A percentile compares a stretch with the other conserved stretches of the same genome.
phyloP scores from a whole-genome alignment of 2,888 invertebrate species.

The Eilema sororculum region DNA sequence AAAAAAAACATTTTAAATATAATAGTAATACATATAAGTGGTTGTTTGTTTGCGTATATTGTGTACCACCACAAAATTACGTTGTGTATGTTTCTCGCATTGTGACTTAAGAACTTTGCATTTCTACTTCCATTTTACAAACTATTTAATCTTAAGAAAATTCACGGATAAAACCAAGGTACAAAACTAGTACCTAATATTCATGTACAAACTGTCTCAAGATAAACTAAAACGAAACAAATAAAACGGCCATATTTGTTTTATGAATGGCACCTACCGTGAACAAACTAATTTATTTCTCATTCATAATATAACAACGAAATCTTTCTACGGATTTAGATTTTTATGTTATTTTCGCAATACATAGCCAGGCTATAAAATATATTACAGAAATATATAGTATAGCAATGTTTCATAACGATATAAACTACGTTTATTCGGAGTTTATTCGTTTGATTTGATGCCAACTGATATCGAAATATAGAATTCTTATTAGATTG shows the following conservation, averaged over 20 bases:
- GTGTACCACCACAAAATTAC: no score
- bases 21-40: no score
- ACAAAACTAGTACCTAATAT: neutral
- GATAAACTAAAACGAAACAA: neutral
- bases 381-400: slow-evolving; percentile 7
- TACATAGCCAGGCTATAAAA: slow-evolving; percentile 5
- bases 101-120: no score
- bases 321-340: neutral
- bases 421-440: slow-evolving; percentile 28
- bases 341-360: slow-evolving; percentile 8
- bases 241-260: neutral
- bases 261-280: neutral
- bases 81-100: no score
- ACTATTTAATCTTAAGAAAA: neutral
- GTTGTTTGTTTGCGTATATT: no score
- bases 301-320: neutral
- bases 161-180: no score
- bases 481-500: slow-evolving; percentile 4
- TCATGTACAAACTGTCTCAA: neutral
- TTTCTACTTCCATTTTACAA: neutral
- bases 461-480: slow-evolving; percentile 4
- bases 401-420: slow-evolving; percentile 29
- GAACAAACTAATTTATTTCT: slow-evolving; percentile 9
- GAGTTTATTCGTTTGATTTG: slow-evolving; percentile 3
- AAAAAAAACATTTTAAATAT: no score